Base-by-base conservation (phyloP, 2,797 vertebrate genomes). In the Siniperca obscura region DNA sequence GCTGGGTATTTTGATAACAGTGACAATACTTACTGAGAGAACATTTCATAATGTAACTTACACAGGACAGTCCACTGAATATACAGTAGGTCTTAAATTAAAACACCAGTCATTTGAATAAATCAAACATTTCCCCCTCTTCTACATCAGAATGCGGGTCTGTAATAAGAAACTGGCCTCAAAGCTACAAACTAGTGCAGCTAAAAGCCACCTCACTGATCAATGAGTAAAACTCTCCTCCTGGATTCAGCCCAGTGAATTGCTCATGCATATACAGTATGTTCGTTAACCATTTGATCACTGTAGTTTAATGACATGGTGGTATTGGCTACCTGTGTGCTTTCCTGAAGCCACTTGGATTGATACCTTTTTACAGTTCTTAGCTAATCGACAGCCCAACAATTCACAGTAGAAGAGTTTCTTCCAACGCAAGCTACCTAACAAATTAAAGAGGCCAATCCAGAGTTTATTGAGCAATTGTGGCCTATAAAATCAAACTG, bases 231-330 rank as follows among this genome's bases (percentile, higher is more conserved):
- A 76, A 40, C 69, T 64, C 60, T 56, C 68, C 69, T 34, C 30
- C 72, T 55, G 65, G 46, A 76, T 74, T 34, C 80, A 62, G 70
- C 57, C 40, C 78, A 82, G 21, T 85, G 65, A 80, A 76, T 68
- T 50, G 25, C 69, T 83, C 72, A 77, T 73, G 74, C 76, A 68
- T 75, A 59, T 77, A 52, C 75, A 74, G 34, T 38, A 6, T 44
- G 76, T 69, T 70, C 74, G 75, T 84, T 87, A 82, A 86, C 83
- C 61, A 74, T 80, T 76, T 82, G 72, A 82, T 90, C 64, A 44
- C 69, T 71, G 61, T 25, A 73, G 73, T 74, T 79, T 82, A 85
- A 85, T n/a, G 50, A 82, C 71, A 83, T 7, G 9, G 12, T 78
- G 56, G 59, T 56, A 52, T 56, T 21, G 84, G 78, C 81, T 79